Base-by-base conservation (phyloP, 2,888 invertebrate genomes). In the Scaptomyza cyrtandrae region DNA sequence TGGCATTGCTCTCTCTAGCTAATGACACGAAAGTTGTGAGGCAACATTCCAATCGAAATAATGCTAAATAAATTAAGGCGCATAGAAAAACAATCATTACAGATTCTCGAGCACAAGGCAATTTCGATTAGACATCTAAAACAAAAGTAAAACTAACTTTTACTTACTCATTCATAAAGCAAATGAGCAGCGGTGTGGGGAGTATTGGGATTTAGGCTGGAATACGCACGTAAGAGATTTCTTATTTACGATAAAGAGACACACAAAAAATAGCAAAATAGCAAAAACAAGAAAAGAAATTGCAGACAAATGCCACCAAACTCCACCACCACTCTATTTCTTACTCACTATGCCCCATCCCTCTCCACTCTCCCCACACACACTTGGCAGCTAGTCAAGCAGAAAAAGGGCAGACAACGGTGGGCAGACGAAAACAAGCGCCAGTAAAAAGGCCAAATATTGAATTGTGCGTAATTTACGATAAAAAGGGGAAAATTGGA, bases 401-500 rank as follows among this genome's bases (percentile, higher is more conserved):
- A 84, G 85, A 84, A 88, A 86, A 88, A 86, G 75, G 86, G 81
- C 85, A 85, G 85, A 77, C 87, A 63, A 75, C 4, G 39, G 39
- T 9, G 48, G 68, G 76, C 75, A 84, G 67, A 78, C 74, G 70
- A 70, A 78, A 65, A 69, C 63, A 75, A 64, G 66, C 46, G 79
- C 67, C 87, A 85, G 88, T 87, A 85, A 86, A 85, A 88, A 78
- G 89, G 85, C 81, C 85, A 88, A 86, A 88, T 86, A 88, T 86
- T 86, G 88, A 86, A 89, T 87, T 82, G 87, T 81, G 86, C 87
- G 87, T 89, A 86, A 86, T 86, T 86, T 87, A 86, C 89, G 88
- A 88, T 89, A 89, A 89, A 88, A 88, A 89, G 89, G 89, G 88
- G 89, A 89, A 88, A 88, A 88, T 88, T 88, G 89, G 89, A 88